Percentiles rank a stretch among this genome's conserved stretches.
These are phyloP conservation scores for Crioceris asparagi DNA, from an alignment of 2,888 invertebrate genomes.

Conservation along the genomic window DNA sequence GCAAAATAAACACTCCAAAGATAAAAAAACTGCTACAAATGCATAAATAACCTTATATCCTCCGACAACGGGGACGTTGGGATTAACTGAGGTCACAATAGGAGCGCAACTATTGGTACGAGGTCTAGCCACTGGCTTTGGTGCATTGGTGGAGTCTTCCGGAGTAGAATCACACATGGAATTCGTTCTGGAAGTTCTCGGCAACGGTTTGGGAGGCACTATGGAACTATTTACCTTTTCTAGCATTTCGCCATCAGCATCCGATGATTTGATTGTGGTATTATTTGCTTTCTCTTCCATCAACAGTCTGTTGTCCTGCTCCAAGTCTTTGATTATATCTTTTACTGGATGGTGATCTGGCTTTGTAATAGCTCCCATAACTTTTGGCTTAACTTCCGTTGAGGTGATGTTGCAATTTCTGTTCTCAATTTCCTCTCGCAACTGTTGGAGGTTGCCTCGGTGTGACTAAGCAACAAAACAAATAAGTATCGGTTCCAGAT, in stretches of 20 bases:
- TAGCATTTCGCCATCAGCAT: not conserved
- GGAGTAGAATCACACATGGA: conserved; percentile 56
- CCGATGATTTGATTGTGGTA: not conserved
- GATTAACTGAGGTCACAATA: conserved; percentile 49
- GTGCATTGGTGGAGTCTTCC: conserved; percentile 42
- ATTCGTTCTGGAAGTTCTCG: conserved; percentile 59
- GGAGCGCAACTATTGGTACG: conserved; percentile 50
- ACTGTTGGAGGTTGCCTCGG: conserved; percentile 44
- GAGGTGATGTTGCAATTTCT: conserved; percentile 4
- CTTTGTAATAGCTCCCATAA: conserved; percentile 38
- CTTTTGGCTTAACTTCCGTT: conserved; percentile 34
- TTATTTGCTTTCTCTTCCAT: conserved; percentile 9
- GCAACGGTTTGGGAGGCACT: conserved; percentile 68
- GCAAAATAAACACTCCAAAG: conserved; percentile 7
- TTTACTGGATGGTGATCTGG: conserved; percentile 43
- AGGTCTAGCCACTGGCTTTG: conserved; percentile 58
- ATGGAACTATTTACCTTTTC: conserved; percentile 32
- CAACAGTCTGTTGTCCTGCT: conserved; percentile 33
- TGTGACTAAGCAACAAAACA: conserved; percentile 41
- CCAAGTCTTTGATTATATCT: conserved; percentile 53
- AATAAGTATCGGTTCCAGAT: not conserved
- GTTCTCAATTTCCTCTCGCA: conserved; percentile 37
- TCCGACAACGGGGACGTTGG: conserved; percentile 40
- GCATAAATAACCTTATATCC: conserved; percentile 62
- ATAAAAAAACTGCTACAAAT: conserved; percentile 9